A percentile compares a stretch with the other conserved stretches of the same genome.
These are phyloP conservation scores for Mercenaria mercenaria DNA, from an alignment of 1,140 invertebrate species.

Conservation along the genomic window DNA sequence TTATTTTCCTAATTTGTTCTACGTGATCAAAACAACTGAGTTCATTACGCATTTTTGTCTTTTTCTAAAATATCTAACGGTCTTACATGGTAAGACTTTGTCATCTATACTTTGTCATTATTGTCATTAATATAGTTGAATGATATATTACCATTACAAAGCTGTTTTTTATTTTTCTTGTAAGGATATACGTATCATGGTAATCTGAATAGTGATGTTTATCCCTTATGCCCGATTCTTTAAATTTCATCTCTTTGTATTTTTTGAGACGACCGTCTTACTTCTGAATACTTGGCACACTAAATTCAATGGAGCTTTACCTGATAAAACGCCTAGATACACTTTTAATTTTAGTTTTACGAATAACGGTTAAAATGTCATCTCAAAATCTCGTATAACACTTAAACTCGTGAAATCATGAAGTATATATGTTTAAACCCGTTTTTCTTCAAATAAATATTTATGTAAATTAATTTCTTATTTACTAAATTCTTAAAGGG, in stretches of 20 bases:
- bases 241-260: background rate
- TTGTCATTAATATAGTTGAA: background rate
- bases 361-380: slow-evolving; percentile 18
- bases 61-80: too few species aligned
- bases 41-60: too few species aligned
- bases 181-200: background rate
- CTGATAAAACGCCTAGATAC: slow-evolving; percentile 45
- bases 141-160: slow-evolving; percentile 10
- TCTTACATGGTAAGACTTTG: too few species aligned
- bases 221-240: background rate
- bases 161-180: background rate
- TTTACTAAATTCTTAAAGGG: background rate
- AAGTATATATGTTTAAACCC: slow-evolving; percentile 12
- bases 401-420: background rate
- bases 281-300: background rate
- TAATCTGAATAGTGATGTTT: background rate
- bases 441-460: slow-evolving; percentile 31
- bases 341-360: slow-evolving; percentile 46
- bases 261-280: background rate
- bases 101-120: too few species aligned
- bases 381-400: background rate
- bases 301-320: background rate
- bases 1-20: too few species aligned
- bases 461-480: slow-evolving; percentile 28
- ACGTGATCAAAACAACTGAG: too few species aligned